phyloP scores from a whole-genome alignment of 2,113 vertebrate species.

The Penelope pileata region DNA sequence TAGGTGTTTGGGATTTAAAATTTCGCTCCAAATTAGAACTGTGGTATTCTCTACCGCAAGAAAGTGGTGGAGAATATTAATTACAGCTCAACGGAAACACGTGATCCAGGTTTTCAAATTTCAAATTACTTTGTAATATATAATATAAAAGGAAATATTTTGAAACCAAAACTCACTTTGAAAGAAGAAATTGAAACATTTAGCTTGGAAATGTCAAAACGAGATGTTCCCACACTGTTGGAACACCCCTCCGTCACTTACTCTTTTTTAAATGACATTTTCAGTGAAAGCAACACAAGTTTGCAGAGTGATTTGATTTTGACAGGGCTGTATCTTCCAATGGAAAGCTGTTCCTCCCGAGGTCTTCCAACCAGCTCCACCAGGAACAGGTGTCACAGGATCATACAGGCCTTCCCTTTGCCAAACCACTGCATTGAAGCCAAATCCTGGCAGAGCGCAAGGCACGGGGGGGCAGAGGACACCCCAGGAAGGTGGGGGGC shows the following conservation, averaged over 20 bases:
- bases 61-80: not conserved
- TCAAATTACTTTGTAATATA: slow-evolving; percentile 12
- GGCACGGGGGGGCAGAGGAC: not conserved
- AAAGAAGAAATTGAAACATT: slow-evolving; percentile 37
- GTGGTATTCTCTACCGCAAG: not conserved
- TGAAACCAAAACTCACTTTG: slow-evolving; percentile 33
- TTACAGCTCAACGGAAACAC: not conserved
- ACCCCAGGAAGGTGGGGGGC: not conserved
- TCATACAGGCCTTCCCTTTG: not conserved
- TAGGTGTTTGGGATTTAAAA: not conserved
- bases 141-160: slow-evolving; percentile 53
- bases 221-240: slow-evolving; percentile 46
- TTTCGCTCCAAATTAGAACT: not conserved
- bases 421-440: not conserved
- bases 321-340: slow-evolving; percentile 47
- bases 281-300: slow-evolving; percentile 3
- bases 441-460: not conserved
- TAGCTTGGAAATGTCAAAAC: slow-evolving; percentile 51
- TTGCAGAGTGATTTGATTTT: not conserved
- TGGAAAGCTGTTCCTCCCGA: slow-evolving; percentile 19
- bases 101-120: not conserved
- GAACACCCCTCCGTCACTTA: slow-evolving; percentile 45
- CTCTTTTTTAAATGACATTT: slow-evolving; percentile 59
- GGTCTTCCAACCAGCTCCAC: slow-evolving; percentile 15
- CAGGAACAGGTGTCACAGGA: slow-evolving; percentile 3